These are phyloP conservation scores for Drosophila helvetica DNA, from an alignment of 2,888 invertebrate species.

Conservation along the genomic window DNA sequence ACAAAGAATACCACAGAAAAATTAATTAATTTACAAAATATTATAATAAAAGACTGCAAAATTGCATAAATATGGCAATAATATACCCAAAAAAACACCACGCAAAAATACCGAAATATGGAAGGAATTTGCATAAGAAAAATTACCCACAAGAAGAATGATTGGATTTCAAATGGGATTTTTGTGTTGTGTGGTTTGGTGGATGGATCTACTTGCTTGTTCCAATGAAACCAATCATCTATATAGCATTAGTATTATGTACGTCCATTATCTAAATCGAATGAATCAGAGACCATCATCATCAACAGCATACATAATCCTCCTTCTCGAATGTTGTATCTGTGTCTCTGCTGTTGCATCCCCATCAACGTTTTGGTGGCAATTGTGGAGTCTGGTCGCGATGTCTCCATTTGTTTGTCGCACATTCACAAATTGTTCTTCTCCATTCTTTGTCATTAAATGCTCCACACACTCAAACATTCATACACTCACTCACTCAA, in stretches of 20 bases:
- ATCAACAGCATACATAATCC: not conserved
- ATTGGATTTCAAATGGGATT: not conserved
- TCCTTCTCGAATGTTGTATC: conserved; percentile 1
- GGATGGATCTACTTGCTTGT: no score
- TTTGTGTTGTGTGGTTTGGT: not conserved
- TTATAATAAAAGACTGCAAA: no score
- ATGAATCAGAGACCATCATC: conserved; percentile 7
- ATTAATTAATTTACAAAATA: no score
- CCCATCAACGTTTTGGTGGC: conserved; percentile 19
- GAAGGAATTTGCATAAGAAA: no score
- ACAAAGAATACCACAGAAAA: no score
- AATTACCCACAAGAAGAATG: not conserved
- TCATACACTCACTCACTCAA: conserved; percentile 1
- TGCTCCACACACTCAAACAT: conserved; percentile 38
- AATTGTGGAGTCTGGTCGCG: conserved; percentile 78
- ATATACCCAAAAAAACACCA: no score
- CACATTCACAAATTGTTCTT: conserved; percentile 79
- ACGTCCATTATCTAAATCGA: not conserved
- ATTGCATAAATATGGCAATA: no score
- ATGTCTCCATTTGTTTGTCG: conserved; percentile 79
- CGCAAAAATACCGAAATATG: no score
- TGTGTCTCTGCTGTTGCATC: conserved; percentile 33
- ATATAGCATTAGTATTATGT: not conserved
- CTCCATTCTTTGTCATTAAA: conserved; percentile 78
- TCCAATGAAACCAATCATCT: no score